A percentile compares a stretch with the other conserved stretches of the same genome.
Conservation (phyloP, 2,113 vertebrate species). For the Cynocephalus volans region DNA sequence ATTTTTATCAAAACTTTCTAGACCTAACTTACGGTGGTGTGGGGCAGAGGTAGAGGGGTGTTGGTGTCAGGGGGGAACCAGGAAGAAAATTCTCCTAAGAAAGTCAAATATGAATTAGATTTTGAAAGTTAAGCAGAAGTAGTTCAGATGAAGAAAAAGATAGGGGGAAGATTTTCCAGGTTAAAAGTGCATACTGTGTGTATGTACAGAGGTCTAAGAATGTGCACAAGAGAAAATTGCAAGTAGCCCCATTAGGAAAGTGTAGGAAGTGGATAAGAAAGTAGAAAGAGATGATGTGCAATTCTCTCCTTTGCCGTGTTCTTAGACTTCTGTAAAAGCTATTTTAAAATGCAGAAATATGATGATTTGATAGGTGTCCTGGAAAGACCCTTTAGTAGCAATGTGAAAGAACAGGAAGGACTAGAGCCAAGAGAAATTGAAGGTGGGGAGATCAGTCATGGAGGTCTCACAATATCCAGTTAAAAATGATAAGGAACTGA, state of each 20-base stretch:
- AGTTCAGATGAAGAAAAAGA: not conserved
- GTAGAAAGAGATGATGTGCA: not conserved
- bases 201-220: not conserved
- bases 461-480: not conserved
- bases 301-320: not conserved
- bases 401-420: not conserved
- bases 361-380: not conserved
- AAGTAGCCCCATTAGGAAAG: not conserved
- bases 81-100: not conserved
- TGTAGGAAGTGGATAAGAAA: not conserved
- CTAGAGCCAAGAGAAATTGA: not conserved
- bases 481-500: not conserved
- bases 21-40: not conserved
- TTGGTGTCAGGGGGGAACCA: not conserved
- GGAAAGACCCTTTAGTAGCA: not conserved
- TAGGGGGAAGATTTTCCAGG: not conserved
- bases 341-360: not conserved
- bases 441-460: not conserved
- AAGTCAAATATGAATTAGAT: not conserved
- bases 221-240: not conserved
- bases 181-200: not conserved
- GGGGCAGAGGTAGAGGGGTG: rapidly evolving
- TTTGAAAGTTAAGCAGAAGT: not conserved
- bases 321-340: not conserved
- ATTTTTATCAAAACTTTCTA: not conserved